Conservation (phyloP, 2,888 invertebrate species). For the Drosophila niveifrons region DNA sequence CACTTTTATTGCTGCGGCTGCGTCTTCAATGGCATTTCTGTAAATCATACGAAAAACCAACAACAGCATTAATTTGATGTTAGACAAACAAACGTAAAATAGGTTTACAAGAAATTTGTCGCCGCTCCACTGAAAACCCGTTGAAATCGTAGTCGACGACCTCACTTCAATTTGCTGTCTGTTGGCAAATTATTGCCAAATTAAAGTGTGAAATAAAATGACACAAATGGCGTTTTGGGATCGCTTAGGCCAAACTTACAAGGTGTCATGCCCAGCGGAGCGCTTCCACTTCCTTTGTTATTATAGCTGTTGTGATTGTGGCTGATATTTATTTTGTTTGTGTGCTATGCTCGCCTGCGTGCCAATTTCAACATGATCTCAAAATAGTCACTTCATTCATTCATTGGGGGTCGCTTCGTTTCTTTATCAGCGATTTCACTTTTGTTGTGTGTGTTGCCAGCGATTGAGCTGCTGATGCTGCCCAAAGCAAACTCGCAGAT, state of each 20-base stretch:
- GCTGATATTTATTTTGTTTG: conserved; percentile 12
- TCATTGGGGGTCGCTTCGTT: conserved; percentile 36
- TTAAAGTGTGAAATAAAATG: conserved; percentile 47
- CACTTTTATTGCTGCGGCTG: conserved; percentile 73
- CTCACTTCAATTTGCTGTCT: conserved; percentile 21
- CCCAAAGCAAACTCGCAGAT: conserved; percentile 29
- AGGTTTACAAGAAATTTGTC: conserved; percentile 29
- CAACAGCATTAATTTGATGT: conserved; percentile 45
- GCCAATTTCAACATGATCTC: conserved; percentile 39
- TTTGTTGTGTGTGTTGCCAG: conserved; percentile 33
- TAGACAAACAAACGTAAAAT: conserved; percentile 50
- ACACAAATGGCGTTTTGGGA: conserved; percentile 3
- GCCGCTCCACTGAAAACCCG: conserved; percentile 26
- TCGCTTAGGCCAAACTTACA: conserved; percentile 37
- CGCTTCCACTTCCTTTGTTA: conserved; percentile 39
- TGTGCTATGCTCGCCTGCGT: conserved; percentile 38
- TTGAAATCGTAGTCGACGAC: too few relatives aligned
- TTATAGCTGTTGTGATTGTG: conserved; percentile 9
- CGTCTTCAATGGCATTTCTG: conserved; percentile 76
- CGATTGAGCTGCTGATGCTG: conserved; percentile 32
- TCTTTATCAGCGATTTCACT: conserved; percentile 77
- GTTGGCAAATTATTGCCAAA: conserved; percentile 47
- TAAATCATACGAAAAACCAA: conserved; percentile 51
- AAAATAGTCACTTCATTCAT: conserved; percentile 39
- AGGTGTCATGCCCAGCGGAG: conserved; percentile 60